These are phyloP conservation scores for Opisthocomus hoazin DNA, from an alignment of 2,113 vertebrate species.

Conservation along the genomic window DNA sequence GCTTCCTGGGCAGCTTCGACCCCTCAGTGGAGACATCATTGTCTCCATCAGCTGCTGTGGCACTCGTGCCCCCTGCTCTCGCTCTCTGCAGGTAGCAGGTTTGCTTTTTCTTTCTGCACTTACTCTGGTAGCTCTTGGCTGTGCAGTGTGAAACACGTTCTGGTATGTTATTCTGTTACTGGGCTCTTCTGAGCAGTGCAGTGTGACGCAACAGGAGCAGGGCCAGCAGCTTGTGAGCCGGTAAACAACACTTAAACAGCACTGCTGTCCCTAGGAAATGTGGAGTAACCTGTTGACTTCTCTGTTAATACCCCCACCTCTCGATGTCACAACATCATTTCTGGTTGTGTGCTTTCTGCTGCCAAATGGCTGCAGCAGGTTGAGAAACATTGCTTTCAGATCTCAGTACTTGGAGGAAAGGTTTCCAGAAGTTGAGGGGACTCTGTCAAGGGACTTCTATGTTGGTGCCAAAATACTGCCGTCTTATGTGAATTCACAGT, in stretches of 20 bases:
- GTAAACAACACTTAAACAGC: too few species aligned
- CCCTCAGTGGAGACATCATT: not conserved
- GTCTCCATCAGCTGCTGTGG: not conserved
- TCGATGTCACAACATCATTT: not conserved
- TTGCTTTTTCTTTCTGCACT: not conserved
- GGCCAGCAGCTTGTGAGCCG: not conserved
- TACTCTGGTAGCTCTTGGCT: not conserved
- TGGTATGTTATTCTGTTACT: rapidly evolving
- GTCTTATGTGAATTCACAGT: not conserved
- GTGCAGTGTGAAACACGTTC: rapidly evolving
- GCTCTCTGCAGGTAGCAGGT: not conserved
- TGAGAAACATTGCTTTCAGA: rapidly evolving
- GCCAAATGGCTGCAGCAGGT: not conserved
- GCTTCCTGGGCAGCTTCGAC: not conserved
- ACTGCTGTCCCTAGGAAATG: not conserved
- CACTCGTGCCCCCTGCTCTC: not conserved
- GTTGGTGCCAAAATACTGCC: rapidly evolving
- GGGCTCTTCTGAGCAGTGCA: not conserved
- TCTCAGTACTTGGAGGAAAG: not conserved
- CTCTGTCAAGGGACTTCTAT: not conserved
- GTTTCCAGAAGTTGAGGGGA: not conserved
- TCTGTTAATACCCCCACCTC: not conserved
- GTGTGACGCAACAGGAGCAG: not conserved
- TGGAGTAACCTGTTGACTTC: not conserved
- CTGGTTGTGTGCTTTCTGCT: not conserved